Conservation (phyloP, 2,797 vertebrate genomes). For the Epinephelus awoara region DNA sequence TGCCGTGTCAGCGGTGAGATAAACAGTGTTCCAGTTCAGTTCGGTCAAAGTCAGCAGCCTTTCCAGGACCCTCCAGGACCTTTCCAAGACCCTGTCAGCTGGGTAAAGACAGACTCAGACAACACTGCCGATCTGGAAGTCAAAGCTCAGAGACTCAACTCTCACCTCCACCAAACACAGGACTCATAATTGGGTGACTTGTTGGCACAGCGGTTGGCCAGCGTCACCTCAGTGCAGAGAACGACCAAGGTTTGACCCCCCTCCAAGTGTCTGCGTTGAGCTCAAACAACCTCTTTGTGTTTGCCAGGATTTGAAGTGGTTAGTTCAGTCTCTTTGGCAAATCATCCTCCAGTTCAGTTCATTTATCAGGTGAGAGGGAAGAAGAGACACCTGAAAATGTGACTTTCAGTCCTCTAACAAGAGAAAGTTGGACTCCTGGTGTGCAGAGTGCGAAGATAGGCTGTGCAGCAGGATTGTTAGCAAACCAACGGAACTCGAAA, state of each 20-base stretch:
- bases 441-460: neutral
- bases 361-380: slow-evolving; percentile 1
- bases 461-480: neutral
- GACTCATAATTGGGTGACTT: slow-evolving; percentile 33
- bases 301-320: neutral
- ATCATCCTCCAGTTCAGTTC: neutral
- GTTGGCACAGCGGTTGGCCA: neutral
- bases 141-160: slow-evolving; percentile 11
- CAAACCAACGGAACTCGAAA: neutral
- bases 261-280: neutral
- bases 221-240: slow-evolving; percentile 6
- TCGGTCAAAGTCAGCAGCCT: neutral
- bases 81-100: slow-evolving; percentile 34
- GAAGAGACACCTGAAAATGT: neutral
- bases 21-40: slow-evolving; percentile 3
- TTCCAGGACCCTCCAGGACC: slow-evolving; percentile 32
- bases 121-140: slow-evolving; percentile 2
- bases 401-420: neutral
- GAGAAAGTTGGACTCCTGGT: neutral
- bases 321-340: neutral
- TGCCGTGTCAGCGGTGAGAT: neutral
- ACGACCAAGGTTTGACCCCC: neutral
- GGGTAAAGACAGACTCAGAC: slow-evolving; percentile 8
- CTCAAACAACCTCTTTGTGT: neutral
- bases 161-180: slow-evolving; percentile 8